Percentiles rank a stretch among this genome's conserved stretches.
Conservation (phyloP, 2,888 invertebrate genomes). For the Nymphalis polychloros region DNA sequence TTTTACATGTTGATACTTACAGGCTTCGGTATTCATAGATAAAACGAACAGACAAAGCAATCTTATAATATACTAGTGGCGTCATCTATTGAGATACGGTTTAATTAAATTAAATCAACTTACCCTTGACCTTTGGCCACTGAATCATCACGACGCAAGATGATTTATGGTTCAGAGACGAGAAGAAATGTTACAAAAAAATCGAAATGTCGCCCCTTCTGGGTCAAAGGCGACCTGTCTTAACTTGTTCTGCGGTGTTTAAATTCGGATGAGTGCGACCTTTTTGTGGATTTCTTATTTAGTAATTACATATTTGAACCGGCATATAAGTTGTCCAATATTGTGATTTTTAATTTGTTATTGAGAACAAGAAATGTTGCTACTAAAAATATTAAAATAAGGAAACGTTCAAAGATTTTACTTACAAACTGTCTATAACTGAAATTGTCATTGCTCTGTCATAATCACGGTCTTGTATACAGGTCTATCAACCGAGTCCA, state of each 20-base stretch:
- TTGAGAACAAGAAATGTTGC: too few relatives aligned
- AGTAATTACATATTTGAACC: too few relatives aligned
- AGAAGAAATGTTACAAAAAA: slow-evolving; percentile 20
- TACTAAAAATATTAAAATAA: too few relatives aligned
- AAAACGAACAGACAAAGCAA: not conserved
- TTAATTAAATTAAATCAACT: slow-evolving; percentile 13
- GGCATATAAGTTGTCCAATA: too few relatives aligned
- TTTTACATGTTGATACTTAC: too few relatives aligned
- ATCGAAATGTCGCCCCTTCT: slow-evolving; percentile 39
- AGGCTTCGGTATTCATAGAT: not conserved
- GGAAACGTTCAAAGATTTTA: too few relatives aligned
- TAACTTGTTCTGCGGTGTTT: slow-evolving; percentile 20
- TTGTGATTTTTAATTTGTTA: too few relatives aligned
- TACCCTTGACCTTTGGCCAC: slow-evolving; percentile 31
- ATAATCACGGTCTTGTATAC: too few relatives aligned
- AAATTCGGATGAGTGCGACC: slow-evolving; percentile 2
- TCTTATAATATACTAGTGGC: too few relatives aligned
- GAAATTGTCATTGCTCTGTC: too few relatives aligned
- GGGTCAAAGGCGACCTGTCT: slow-evolving; percentile 41
- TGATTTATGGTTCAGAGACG: slow-evolving; percentile 35
- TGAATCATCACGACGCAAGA: slow-evolving; percentile 32
- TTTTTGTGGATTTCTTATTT: not conserved
- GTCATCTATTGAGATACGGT: not conserved
- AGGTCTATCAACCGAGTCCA: too few relatives aligned
- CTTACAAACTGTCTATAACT: too few relatives aligned